These are phyloP conservation scores for Oreonectes daqikongensis DNA, from an alignment of 2,797 vertebrate species.

Conservation along the genomic window DNA sequence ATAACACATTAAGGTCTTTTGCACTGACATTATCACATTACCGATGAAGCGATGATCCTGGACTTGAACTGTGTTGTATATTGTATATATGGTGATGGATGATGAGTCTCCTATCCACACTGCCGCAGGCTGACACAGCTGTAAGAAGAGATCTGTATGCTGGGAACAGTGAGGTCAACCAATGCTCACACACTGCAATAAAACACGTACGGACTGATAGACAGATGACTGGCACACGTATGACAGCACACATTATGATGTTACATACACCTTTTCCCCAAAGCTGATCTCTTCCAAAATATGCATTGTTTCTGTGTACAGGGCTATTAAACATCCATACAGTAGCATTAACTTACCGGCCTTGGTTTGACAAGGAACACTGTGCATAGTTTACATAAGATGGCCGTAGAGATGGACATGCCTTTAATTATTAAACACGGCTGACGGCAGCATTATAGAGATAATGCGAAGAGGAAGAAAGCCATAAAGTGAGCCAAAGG, in stretches of 20 bases:
- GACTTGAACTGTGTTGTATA: slow-evolving; percentile 24
- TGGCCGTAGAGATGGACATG: slow-evolving; percentile 75
- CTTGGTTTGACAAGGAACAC: slow-evolving; percentile 71
- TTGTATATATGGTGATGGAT: slow-evolving; percentile 37
- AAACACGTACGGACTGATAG: slow-evolving; percentile 26
- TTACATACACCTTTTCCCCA: no score
- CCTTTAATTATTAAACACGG: slow-evolving; percentile 83
- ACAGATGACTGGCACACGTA: background rate
- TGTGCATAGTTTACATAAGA: slow-evolving; percentile 76
- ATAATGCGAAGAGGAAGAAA: slow-evolving; percentile 77
- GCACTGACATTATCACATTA: slow-evolving; percentile 34
- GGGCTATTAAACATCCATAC: slow-evolving; percentile 47
- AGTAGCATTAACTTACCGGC: slow-evolving; percentile 65
- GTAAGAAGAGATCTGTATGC: slow-evolving; percentile 71
- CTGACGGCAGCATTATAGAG: slow-evolving; percentile 82
- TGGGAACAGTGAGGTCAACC: slow-evolving; percentile 67
- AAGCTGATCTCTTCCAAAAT: no score
- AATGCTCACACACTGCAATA: slow-evolving; percentile 47
- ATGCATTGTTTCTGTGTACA: background rate
- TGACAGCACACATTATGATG: background rate
- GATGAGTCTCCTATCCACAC: slow-evolving; percentile 47
- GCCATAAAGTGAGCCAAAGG: slow-evolving; percentile 72
- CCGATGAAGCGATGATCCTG: slow-evolving; percentile 40
- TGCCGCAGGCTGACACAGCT: slow-evolving; percentile 70
- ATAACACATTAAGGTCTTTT: slow-evolving; percentile 5